Evolutionary conservation across 2,797 vertebrate genomes (phyloP).

Genomic region (Schizothorax lantsangensis): DNA sequence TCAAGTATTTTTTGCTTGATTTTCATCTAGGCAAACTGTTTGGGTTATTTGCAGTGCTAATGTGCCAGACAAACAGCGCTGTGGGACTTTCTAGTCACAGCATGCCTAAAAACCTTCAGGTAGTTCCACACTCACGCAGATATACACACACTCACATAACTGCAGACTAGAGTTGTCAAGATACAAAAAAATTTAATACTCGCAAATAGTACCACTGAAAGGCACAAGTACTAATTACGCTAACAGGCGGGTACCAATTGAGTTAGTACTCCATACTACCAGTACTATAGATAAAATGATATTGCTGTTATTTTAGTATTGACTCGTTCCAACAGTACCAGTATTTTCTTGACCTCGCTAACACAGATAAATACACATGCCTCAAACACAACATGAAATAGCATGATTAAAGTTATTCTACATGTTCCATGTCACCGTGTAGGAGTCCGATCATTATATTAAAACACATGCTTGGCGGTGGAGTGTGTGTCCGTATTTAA

Average conservation of each 20-base stretch:
- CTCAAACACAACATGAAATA: conserved; percentile 14
- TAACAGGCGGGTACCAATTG: not conserved
- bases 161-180: not conserved
- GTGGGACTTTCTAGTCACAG: conserved; percentile 46
- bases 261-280: not conserved
- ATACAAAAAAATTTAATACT: not conserved
- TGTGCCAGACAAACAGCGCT: conserved; percentile 24
- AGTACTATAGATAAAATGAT: not conserved
- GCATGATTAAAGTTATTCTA: conserved; percentile 32
- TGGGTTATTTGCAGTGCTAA: conserved; percentile 44
- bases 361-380: not conserved
- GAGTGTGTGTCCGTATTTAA: conserved; percentile 51
- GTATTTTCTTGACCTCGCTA: not conserved
- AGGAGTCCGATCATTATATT: conserved; percentile 31
- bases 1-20: not conserved
- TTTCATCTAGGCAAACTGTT: not conserved
- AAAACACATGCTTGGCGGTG: not conserved
- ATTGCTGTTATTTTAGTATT: not conserved
- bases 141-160: not conserved
- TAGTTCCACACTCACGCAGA: conserved; percentile 3
- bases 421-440: conserved; percentile 21
- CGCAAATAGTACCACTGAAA: not conserved
- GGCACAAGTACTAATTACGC: not conserved
- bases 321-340: not conserved
- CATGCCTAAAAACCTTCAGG: conserved; percentile 32